Percentiles rank a stretch among this genome's conserved stretches.
These are phyloP conservation scores for Thripadectes ignobilis DNA, from an alignment of 2,797 vertebrate species.

Conservation along the genomic window DNA sequence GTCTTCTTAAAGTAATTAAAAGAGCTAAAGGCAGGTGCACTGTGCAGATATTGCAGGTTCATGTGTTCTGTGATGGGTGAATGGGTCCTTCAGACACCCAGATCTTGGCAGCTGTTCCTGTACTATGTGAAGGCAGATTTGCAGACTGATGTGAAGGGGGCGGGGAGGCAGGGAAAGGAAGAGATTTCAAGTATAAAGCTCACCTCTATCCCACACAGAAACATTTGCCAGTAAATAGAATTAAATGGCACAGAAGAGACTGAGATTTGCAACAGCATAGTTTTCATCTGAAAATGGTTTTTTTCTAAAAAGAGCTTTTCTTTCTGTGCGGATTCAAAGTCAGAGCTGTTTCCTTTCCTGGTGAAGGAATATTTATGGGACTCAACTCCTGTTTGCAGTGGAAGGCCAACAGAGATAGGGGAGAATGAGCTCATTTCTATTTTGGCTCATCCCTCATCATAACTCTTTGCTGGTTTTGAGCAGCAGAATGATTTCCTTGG, in stretches of 20 bases:
- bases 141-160: not conserved
- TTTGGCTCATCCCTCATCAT: not conserved
- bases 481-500: not conserved
- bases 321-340: conserved; percentile 23
- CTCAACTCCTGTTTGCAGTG: not conserved
- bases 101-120: not conserved
- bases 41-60: not conserved
- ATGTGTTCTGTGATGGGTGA: not conserved
- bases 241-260: not conserved
- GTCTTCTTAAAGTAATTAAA: not conserved
- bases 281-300: not conserved
- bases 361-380: not conserved
- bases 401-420: not conserved
- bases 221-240: not conserved
- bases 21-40: not conserved
- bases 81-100: not conserved
- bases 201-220: not conserved
- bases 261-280: not conserved
- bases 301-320: conserved; percentile 3
- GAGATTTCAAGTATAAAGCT: not conserved
- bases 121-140: not conserved
- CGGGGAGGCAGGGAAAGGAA: not conserved
- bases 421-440: conserved; percentile 9
- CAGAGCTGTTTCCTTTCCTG: not conserved
- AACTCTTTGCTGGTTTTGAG: not conserved